Conservation (phyloP, 1,140 invertebrate species). For the Cryptotermes secundus region DNA sequence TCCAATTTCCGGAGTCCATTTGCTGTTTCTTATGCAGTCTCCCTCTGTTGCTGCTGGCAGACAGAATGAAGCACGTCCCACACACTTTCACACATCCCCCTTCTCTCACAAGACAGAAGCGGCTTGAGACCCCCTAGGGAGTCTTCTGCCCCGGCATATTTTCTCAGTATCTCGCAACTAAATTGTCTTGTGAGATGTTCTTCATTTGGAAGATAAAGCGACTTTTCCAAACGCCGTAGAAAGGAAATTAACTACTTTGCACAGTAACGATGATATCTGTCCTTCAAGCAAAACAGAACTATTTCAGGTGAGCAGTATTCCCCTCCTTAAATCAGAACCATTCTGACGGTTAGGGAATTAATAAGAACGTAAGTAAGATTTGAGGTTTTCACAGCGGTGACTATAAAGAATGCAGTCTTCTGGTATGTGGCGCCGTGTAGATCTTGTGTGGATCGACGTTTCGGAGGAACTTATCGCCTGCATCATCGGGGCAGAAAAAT, state of each 20-base stretch:
- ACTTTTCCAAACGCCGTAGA: background rate
- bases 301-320: too few relatives aligned
- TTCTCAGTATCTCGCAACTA: background rate
- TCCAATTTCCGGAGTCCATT: constrained; percentile 28
- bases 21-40: background rate
- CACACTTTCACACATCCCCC: background rate
- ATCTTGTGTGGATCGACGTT: too few relatives aligned
- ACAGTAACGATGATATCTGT: too few relatives aligned
- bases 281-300: too few relatives aligned
- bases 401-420: too few relatives aligned
- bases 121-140: background rate
- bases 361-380: too few relatives aligned
- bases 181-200: background rate
- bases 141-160: background rate
- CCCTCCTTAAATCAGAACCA: too few relatives aligned
- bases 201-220: background rate
- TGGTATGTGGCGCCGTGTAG: too few relatives aligned
- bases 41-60: background rate
- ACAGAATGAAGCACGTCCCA: background rate
- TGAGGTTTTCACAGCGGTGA: too few relatives aligned
- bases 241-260: background rate
- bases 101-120: background rate
- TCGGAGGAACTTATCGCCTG: too few relatives aligned
- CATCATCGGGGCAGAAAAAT: too few relatives aligned
- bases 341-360: too few relatives aligned